A percentile compares a stretch with the other conserved stretches of the same genome.
Evolutionary conservation across 2,888 invertebrate genomes (phyloP).

Genomic region (Proisotoma minuta): DNA sequence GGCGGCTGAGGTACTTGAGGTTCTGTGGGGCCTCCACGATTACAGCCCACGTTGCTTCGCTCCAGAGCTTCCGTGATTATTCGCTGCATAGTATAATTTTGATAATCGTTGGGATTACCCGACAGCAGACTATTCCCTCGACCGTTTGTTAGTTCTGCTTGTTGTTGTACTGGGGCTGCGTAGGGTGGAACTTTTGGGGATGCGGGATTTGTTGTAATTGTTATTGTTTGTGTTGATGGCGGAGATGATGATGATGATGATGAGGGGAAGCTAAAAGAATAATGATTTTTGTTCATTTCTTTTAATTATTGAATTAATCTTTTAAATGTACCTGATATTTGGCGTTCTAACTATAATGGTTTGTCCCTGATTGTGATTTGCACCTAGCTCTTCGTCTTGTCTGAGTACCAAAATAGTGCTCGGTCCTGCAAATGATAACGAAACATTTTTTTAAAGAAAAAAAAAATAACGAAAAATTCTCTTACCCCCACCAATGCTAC

Average conservation of each 20-base stretch:
- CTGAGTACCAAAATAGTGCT: conserved; percentile 40
- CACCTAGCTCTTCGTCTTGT: conserved; percentile 41
- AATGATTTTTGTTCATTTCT: no score
- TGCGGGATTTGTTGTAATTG: conserved; percentile 12
- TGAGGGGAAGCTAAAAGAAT: no score
- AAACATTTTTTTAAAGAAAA: not conserved
- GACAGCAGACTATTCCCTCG: conserved; percentile 19
- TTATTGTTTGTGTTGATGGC: no score
- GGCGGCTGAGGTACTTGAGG: not conserved
- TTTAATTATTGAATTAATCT: no score
- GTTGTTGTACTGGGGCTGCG: not conserved
- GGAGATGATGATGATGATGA: no score
- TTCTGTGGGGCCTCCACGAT: not conserved
- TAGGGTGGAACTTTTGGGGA: conserved; percentile 5
- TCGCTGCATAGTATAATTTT: conserved; percentile 45
- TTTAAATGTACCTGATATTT: conserved; percentile 33
- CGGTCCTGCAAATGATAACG: conserved; percentile 19
- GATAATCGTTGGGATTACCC: conserved; percentile 39
- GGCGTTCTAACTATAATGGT: conserved; percentile 45
- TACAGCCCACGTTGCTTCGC: conserved; percentile 45
- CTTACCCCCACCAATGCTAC: conserved; percentile 27
- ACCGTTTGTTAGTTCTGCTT: not conserved
- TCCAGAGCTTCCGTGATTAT: conserved; percentile 46
- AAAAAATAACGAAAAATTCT: not conserved
- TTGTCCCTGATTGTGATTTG: conserved; percentile 36